Evolutionary conservation across 2,113 vertebrate species (phyloP), one percentile per base, ranked within the genome.

Genomic region (Ibidorhyncha struthersii): DNA sequence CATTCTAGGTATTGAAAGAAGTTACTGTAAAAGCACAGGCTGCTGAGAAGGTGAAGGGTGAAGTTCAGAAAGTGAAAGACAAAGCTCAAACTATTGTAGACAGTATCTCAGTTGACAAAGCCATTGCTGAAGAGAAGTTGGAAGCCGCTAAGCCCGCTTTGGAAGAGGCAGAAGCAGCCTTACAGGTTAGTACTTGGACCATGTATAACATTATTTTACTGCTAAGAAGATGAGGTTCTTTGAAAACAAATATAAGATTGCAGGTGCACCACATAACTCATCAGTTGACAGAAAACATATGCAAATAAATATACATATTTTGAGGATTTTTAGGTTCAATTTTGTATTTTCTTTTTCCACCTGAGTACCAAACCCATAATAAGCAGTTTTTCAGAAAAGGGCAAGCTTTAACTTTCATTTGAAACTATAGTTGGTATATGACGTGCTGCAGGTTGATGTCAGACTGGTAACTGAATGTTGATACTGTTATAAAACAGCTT

Each of bases 1-100:
- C 36, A 32, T 89, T 89, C 30, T 97, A 99, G 99, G 99, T 99
- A 45, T 95, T 99, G 86, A 99, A 99, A 96, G 99, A 99, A 96
- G 99, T 99, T 74, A 99, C 98, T 2, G 98, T 99, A 56, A 99
- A 99, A 97, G 99, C 99, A 5, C 99, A 99, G 93, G 99, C 99
- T 65, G 99, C 99, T 8, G 99, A 99, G 93, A 98, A 98, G 36
- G 99, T 99, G 81, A 99, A 99, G 82, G 98, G 98, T 21, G 99
- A 99, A 94, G 99, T 99, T 7, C 99, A 99, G 96, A 99, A 99
- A 95, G 99, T 99, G 73, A 99, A 99, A 96, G 99, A 99, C 96
- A 99, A 99, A 96, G 99, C 99, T 26, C 99, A 99, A 86, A 98
- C 98, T 72, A 99, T 99, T 36, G 99, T 99, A 23, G 99, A 99